These are phyloP conservation scores for Hemicentrotus pulcherrimus DNA, from an alignment of 35 echinoderm and acorn worm genomes.

Conservation along the genomic window DNA sequence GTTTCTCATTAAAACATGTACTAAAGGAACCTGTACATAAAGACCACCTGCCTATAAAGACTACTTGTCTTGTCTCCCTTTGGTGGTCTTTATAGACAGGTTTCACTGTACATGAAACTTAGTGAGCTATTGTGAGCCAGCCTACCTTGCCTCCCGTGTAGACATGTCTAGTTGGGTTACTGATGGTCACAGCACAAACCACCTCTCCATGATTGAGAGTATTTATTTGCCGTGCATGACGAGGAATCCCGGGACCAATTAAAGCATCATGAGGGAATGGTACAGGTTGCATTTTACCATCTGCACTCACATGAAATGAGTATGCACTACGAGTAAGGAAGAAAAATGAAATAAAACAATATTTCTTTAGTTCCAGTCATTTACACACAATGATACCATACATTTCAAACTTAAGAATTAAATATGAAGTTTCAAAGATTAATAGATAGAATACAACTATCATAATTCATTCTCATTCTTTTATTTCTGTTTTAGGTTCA, in stretches of 20 bases:
- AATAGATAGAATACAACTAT: no score
- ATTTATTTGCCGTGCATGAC: constrained; percentile 98
- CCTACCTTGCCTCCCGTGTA: constrained; percentile 99
- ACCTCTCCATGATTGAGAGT: constrained; percentile 98
- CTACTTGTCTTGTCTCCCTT: not conserved
- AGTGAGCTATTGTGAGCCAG: not conserved
- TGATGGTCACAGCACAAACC: constrained; percentile 99
- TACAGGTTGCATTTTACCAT: constrained; percentile 98
- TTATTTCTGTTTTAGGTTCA: no score
- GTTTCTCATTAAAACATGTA: no score
- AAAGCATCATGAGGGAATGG: constrained; percentile 99
- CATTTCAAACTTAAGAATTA: no score
- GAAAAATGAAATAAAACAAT: not conserved
- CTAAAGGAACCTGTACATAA: no score
- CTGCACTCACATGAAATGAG: constrained; percentile 99
- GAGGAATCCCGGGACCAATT: constrained; percentile 89
- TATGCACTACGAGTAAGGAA: constrained; percentile 77
- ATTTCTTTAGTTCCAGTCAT: no score
- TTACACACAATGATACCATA: no score
- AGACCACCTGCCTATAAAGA: not conserved
- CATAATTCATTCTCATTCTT: no score
- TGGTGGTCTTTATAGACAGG: not conserved
- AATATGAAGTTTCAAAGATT: no score
- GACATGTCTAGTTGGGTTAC: constrained; percentile 98
- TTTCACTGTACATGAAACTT: no score